Base-by-base conservation (phyloP, 2,888 invertebrate genomes). In the Andrena haemorrhoa region DNA sequence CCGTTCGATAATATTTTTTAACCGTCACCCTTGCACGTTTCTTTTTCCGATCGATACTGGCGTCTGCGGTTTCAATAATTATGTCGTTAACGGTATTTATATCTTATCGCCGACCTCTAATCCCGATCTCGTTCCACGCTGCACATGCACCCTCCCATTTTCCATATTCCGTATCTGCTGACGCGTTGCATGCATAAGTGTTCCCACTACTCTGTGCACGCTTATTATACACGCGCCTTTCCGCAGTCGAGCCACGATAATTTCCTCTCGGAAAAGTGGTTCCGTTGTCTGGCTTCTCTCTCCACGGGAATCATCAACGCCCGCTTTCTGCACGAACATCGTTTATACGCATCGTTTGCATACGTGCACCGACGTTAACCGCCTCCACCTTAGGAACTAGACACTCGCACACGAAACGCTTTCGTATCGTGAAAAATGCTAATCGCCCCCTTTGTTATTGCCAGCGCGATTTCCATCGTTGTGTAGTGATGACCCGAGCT, bases 91-190 rank as follows among this genome's bases (percentile, higher is more conserved):
- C 49, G 33, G 33, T 33, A 49, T 16, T 20, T 66, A 49, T 72
- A 72, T 66, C 53, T 76, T 72, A 77, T 77, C 71, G 58, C n/a
- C 31, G 47, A 49, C 66, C 74, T 74, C 60, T n/a, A 49, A 49
- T 49, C 66, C n/a, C 41, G 41, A 47, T 65, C 58, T 65, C 53
- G 31, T n/a, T 65, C n/a, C 31, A 47, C 26, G 63, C 26, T 64
- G 29, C 16, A n/a, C 58, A 29, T 41, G 23, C 33, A 35, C 66
- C 26, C 49, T 68, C 53, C 26, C 49, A 33, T 66, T 53, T 26
- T 41, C 0, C 33, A 6, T 33, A 49, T 26, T 20, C 26, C 72
- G 10, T 64, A 64, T 53, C 53, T 35, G 41, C 53, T 1, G 53
- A 0, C 53, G 12, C 20, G 26, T 31, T 51, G 23, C 33, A 12